Conservation (phyloP, 2,888 invertebrate genomes). For the Acanthosoma haemorrhoidale region DNA sequence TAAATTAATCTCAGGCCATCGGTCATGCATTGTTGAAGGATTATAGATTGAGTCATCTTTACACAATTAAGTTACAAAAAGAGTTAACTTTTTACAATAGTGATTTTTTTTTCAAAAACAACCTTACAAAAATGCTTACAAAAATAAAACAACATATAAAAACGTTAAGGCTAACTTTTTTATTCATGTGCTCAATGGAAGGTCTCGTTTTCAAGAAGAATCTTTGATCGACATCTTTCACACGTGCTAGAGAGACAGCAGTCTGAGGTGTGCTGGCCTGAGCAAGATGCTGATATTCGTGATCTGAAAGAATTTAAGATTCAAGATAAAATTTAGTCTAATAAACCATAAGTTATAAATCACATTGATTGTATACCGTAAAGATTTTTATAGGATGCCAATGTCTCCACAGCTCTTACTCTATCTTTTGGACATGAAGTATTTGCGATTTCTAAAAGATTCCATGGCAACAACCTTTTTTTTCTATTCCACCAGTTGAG, state of each 20-base stretch:
- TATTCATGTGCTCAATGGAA: background rate
- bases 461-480: conserved; percentile 13
- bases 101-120: too few relatives aligned
- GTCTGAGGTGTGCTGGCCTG: conserved; percentile 72
- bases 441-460: conserved; percentile 17
- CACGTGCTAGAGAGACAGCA: conserved; percentile 70
- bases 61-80: too few relatives aligned
- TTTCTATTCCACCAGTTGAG: conserved; percentile 17
- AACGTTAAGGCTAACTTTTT: background rate
- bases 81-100: too few relatives aligned
- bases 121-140: too few relatives aligned
- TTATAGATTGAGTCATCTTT: too few relatives aligned
- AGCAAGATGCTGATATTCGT: conserved; percentile 66
- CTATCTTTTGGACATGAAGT: background rate
- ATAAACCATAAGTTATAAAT: background rate
- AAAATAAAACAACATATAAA: too few relatives aligned
- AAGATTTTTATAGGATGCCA: conserved; percentile 15
- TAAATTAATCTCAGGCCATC: too few relatives aligned
- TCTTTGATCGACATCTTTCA: conserved; percentile 60
- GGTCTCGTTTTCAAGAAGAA: conserved; percentile 65
- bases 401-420: background rate
- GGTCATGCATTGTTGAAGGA: too few relatives aligned
- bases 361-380: background rate
- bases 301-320: conserved; percentile 46
- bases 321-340: too few relatives aligned